Evolutionary conservation across 2,888 invertebrate genomes (phyloP).

Genomic region (Leucophenga montana): DNA sequence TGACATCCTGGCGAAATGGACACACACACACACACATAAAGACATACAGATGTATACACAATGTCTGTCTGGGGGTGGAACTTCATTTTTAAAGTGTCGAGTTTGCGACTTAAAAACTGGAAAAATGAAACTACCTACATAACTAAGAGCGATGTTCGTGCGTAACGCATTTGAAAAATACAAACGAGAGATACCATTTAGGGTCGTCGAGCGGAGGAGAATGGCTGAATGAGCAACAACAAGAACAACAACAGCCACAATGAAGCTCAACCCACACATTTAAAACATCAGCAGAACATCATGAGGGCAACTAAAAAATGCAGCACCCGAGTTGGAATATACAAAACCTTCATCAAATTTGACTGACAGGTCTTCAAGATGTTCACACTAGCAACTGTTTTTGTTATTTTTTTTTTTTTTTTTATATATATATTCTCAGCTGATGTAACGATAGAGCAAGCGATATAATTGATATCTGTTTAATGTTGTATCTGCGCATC

Average conservation of each 20-base stretch:
- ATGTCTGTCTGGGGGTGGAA: conserved; percentile 43
- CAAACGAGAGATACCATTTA: conserved; percentile 37
- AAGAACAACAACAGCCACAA: conserved; percentile 31
- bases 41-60: conserved; percentile 13
- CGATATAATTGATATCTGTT: conserved; percentile 45
- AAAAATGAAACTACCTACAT: conserved; percentile 57
- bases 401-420: conserved; percentile 5
- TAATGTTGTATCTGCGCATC: conserved; percentile 2
- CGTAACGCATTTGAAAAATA: conserved; percentile 50
- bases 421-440: too few relatives aligned
- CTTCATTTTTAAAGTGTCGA: conserved; percentile 63
- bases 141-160: not conserved
- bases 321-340: conserved; percentile 31
- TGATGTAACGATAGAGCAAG: not conserved
- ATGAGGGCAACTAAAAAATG: not conserved
- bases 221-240: conserved; percentile 27
- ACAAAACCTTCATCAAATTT: conserved; percentile 70
- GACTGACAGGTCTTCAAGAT: conserved; percentile 72
- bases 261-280: not conserved
- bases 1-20: conserved; percentile 13
- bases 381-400: conserved; percentile 64
- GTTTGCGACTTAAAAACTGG: conserved; percentile 54
- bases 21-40: conserved; percentile 23
- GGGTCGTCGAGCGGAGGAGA: conserved; percentile 47
- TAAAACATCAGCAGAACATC: not conserved